These are phyloP conservation scores for Porphyrio hochstetteri DNA, from an alignment of 2,113 vertebrate genomes.

Conservation along the genomic window DNA sequence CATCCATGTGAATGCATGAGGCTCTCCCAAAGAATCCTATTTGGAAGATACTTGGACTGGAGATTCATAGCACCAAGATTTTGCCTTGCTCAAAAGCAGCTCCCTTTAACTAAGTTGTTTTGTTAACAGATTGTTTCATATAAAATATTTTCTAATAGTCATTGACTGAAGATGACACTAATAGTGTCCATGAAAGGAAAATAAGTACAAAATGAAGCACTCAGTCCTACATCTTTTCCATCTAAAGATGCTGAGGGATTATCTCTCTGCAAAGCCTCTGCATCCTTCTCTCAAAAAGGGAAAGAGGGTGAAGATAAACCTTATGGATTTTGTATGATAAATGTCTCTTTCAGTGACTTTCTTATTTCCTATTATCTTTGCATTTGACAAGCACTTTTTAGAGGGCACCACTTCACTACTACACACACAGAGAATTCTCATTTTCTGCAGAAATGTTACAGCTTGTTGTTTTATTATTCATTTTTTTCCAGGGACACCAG, in stretches of 20 bases:
- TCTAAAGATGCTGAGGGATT: slow-evolving; percentile 59
- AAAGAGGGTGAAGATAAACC: slow-evolving; percentile 49
- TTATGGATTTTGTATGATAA: slow-evolving; percentile 29
- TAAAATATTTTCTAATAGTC: not conserved
- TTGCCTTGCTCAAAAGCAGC: slow-evolving; percentile 14
- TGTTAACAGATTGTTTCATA: not conserved
- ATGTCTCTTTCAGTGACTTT: slow-evolving; percentile 6
- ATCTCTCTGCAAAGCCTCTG: slow-evolving; percentile 53
- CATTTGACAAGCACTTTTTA: not conserved
- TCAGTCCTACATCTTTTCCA: slow-evolving; percentile 44
- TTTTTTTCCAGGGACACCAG: not conserved
- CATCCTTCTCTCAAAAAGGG: slow-evolving; percentile 18
- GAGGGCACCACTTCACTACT: not conserved
- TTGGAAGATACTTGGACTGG: not conserved
- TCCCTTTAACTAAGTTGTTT: slow-evolving; percentile 33
- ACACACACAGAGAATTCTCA: not conserved
- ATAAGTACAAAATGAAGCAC: slow-evolving; percentile 33
- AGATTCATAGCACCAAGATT: not conserved
- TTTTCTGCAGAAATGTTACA: not conserved
- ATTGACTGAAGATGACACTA: slow-evolving; percentile 18
- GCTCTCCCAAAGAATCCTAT: not conserved
- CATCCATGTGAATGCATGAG: not conserved
- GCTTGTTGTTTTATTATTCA: not conserved
- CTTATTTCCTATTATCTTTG: not conserved
- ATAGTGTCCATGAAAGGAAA: slow-evolving; percentile 12